Base-by-base conservation (phyloP, 2,888 invertebrate genomes). In the Macaria liturata region DNA sequence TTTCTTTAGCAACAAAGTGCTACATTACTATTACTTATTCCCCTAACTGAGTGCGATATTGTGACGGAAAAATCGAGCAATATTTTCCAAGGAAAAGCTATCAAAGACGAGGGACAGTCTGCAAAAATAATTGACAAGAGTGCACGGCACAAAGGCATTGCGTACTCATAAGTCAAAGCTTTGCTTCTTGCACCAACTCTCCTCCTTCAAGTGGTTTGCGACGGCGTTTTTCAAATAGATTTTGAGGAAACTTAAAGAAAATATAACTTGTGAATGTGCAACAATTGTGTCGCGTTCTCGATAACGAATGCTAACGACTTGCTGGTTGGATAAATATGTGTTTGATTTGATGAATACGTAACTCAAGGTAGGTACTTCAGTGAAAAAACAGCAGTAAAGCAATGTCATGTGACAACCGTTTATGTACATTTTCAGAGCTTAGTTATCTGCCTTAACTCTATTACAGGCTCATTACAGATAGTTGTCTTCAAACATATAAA, bases 71-170 rank as follows among this genome's bases (percentile, higher is more conserved):
- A 52, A 53, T 46, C 42, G 43, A 53, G 30, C 46, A 45, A 46
- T 54, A 49, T 54, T 54, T 49, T 49, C 31, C 20, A 9, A 20
- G 45, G 9, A 45, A 43, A 53, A 31, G 39, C 49, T 49, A 8
- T 56, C 32, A 49, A 56, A 51, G 45, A 42, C 9, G 8, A 31
- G 40, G 62, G 54, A 59, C 54, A 61, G 61, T 68, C 65, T 67
- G 62, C 61, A 66, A 72, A 75, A 71, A 74, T 78, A 78, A 79
- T 79, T 76, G 76, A 71, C 67, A 72, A 63, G 70, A 65, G 65
- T 43, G 57, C 40, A 45, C 56, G 44, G 53, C 63, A 69, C 72
- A 73, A 73, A 75, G 67, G 57, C 56, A 69, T 66, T 64, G 61
- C 59, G 57, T 67, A 61, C 64, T 72, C 72, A 72, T 70, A 70